phyloP scores from a whole-genome alignment of 37 sponge, comb jelly and placozoan species.

The Trichoplax adhaerens region DNA sequence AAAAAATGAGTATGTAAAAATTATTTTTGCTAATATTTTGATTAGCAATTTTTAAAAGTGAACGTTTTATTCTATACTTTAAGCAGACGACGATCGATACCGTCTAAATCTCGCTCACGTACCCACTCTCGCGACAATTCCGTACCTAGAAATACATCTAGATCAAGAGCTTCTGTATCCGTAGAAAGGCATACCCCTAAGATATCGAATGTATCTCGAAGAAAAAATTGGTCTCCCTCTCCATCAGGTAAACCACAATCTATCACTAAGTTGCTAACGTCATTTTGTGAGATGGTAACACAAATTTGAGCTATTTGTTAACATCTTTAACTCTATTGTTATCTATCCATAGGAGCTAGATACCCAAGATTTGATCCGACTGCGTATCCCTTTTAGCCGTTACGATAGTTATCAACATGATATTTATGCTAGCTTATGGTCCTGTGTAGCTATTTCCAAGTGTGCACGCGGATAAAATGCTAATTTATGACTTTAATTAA shows the following conservation, averaged over 20 bases:
- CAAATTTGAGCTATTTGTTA: conserved; percentile 1
- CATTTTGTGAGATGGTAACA: conserved; percentile 11
- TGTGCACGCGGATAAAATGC: background rate
- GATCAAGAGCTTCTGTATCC: too few relatives aligned
- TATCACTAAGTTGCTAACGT: conserved; percentile 4
- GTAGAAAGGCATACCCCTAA: too few relatives aligned
- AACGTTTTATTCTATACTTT: conserved; percentile 3
- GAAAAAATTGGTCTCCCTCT: too few relatives aligned
- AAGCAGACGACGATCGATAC: background rate
- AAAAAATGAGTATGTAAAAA: conserved; percentile 14
- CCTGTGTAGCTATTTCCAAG: too few relatives aligned
- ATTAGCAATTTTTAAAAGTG: background rate
- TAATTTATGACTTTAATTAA: conserved; percentile 23
- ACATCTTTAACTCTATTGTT: conserved; percentile 6
- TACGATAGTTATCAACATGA: too few relatives aligned
- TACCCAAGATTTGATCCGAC: conserved; percentile 59
- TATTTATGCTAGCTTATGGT: too few relatives aligned
- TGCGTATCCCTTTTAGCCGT: conserved; percentile 9
- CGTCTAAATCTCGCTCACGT: background rate
- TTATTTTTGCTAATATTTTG: background rate
- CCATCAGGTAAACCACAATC: too few relatives aligned
- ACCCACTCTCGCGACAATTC: background rate
- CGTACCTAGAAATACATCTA: too few relatives aligned
- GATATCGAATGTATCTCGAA: too few relatives aligned
- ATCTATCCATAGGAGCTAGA: conserved; percentile 13